Percentiles rank a stretch among this genome's conserved stretches.
Conservation (phyloP, 2,797 vertebrate species). For the Gallinago stenura region DNA sequence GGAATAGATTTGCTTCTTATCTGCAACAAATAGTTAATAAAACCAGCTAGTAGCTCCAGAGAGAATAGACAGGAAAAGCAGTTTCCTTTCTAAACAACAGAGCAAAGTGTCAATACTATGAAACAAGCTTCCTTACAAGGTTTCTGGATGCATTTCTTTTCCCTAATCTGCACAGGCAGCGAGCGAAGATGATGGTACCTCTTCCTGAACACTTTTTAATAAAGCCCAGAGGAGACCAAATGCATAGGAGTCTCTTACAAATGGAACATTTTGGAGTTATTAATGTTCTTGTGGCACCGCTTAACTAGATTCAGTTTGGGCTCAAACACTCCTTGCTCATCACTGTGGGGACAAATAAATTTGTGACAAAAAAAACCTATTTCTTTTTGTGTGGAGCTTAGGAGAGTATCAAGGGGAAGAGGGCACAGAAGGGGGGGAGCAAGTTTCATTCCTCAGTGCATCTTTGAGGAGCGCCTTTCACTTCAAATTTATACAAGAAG, state of each 20-base stretch:
- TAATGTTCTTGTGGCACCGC: background rate
- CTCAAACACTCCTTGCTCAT: background rate
- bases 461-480: background rate
- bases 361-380: background rate
- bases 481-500: background rate
- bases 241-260: background rate
- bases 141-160: background rate
- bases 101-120: background rate
- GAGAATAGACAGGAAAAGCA: background rate
- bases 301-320: background rate
- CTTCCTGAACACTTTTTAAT: background rate
- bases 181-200: background rate
- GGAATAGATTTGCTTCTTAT: background rate
- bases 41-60: background rate
- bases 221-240: background rate
- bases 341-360: accelerated
- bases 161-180: background rate
- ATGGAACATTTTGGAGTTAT: conserved; percentile 6
- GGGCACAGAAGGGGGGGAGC: accelerated
- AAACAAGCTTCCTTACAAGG: background rate
- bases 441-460: background rate
- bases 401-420: background rate
- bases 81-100: background rate
- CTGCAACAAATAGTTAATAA: conserved; percentile 25
- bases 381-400: background rate